A percentile compares a stretch with the other conserved stretches of the same genome.
These are phyloP conservation scores for Eupithecia dodoneata DNA, from an alignment of 2,888 invertebrate species.

Conservation along the genomic window DNA sequence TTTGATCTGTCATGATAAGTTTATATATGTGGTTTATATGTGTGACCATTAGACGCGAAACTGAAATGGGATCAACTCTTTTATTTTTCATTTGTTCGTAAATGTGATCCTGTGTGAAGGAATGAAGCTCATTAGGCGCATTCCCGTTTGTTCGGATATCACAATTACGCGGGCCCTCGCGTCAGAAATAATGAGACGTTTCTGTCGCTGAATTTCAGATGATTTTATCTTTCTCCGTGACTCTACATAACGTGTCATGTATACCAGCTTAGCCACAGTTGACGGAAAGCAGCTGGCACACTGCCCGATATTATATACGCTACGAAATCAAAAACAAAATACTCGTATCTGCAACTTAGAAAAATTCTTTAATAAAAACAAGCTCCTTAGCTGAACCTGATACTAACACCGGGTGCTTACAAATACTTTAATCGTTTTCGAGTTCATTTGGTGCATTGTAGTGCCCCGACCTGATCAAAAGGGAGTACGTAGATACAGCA, in stretches of 20 bases:
- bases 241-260: slow-evolving; percentile 22
- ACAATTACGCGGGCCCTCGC: slow-evolving; percentile 14
- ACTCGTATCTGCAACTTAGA: no score
- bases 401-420: neutral
- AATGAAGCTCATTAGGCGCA: slow-evolving; percentile 17
- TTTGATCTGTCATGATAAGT: neutral
- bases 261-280: slow-evolving; percentile 3
- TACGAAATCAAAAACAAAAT: neutral
- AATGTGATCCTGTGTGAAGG: neutral
- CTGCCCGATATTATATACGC: neutral
- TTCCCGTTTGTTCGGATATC: slow-evolving; percentile 12
- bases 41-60: no score
- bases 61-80: neutral
- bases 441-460: no score
- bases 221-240: slow-evolving; percentile 23
- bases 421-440: no score
- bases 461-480: no score
- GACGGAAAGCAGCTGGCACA: neutral
- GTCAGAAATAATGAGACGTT: slow-evolving; percentile 27
- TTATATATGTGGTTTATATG: neutral
- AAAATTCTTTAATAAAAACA: neutral
- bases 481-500: no score
- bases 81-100: neutral
- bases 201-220: slow-evolving; percentile 24
- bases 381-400: neutral